A percentile compares a stretch with the other conserved stretches of the same genome.
Conservation (phyloP, 2,888 invertebrate genomes). For the Ganaspis brasiliensis region DNA sequence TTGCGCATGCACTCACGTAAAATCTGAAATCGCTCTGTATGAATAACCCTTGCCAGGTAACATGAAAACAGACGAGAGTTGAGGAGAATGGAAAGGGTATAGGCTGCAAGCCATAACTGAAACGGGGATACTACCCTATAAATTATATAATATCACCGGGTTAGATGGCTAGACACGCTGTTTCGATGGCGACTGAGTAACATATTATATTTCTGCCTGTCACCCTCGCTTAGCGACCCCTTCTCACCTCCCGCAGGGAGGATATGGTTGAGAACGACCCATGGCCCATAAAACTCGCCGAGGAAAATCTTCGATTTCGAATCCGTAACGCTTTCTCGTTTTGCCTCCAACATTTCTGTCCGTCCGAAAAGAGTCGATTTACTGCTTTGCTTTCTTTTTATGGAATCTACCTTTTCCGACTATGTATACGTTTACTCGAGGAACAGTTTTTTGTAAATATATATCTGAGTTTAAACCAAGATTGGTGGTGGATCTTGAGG, state of each 20-base stretch:
- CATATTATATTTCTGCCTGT: slow-evolving; percentile 55
- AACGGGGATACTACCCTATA: slow-evolving; percentile 53
- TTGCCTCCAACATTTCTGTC: slow-evolving; percentile 29
- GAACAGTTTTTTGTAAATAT: too few species aligned
- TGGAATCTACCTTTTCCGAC: background rate
- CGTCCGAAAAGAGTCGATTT: slow-evolving; percentile 23
- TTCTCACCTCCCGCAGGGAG: background rate
- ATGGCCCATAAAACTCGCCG: slow-evolving; percentile 48
- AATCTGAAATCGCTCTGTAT: slow-evolving; percentile 35
- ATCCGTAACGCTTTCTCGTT: slow-evolving; percentile 45
- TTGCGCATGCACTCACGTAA: slow-evolving; percentile 23
- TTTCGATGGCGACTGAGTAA: slow-evolving; percentile 54
- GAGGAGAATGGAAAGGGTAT: slow-evolving; percentile 25
- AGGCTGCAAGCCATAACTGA: slow-evolving; percentile 22
- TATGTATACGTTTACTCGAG: background rate
- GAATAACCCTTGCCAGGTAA: slow-evolving; percentile 34
- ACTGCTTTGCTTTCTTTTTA: slow-evolving; percentile 24
- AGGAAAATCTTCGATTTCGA: slow-evolving; percentile 45
- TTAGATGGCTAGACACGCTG: slow-evolving; percentile 54
- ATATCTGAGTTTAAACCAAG: too few species aligned
- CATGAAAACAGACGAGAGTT: slow-evolving; percentile 5
- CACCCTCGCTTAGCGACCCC: slow-evolving; percentile 39
- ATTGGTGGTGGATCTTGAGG: too few species aligned
- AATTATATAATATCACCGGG: slow-evolving; percentile 60
- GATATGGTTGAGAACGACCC: slow-evolving; percentile 14